These are phyloP conservation scores for Sitophilus oryzae DNA, from an alignment of 1,140 invertebrate species.

Conservation along the genomic window DNA sequence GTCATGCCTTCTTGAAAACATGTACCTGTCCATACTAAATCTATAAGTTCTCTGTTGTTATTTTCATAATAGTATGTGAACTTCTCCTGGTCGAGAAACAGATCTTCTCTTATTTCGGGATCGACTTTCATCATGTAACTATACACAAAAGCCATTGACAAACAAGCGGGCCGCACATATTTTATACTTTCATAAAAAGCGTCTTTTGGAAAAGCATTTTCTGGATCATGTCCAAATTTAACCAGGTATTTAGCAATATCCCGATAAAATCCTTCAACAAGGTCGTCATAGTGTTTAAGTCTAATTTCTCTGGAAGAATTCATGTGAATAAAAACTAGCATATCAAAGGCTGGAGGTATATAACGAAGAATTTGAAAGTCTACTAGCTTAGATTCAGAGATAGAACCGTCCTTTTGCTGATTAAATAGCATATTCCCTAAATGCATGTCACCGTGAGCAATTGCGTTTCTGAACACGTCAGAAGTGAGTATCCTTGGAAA, in stretches of 20 bases:
- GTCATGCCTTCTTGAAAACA: neutral
- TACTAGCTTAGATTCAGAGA: conserved; percentile 44
- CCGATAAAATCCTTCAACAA: conserved; percentile 42
- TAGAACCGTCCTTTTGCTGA: conserved; percentile 45
- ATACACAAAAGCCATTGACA: conserved; percentile 5
- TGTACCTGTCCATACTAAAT: neutral
- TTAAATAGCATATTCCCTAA: conserved; percentile 46
- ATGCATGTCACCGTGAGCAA: conserved; percentile 46
- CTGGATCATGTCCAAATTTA: conserved; percentile 22
- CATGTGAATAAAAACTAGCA: conserved; percentile 43
- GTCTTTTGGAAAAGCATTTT: conserved; percentile 17
- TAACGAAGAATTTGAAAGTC: conserved; percentile 52
- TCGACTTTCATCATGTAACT: neutral
- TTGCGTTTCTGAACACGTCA: conserved; percentile 34
- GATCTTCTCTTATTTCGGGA: conserved; percentile 2
- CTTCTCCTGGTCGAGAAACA: neutral
- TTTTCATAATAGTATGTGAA: neutral
- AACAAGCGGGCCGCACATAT: conserved; percentile 16
- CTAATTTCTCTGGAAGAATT: conserved; percentile 39
- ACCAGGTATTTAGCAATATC: conserved; percentile 37
- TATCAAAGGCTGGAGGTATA: conserved; percentile 48
- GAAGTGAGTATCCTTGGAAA: conserved; percentile 12
- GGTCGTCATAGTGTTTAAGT: conserved; percentile 33
- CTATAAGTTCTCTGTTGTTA: neutral
- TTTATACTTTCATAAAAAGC: conserved; percentile 18